Evolutionary conservation across 2,797 vertebrate species (phyloP).

Genomic region (Platalea minor): DNA sequence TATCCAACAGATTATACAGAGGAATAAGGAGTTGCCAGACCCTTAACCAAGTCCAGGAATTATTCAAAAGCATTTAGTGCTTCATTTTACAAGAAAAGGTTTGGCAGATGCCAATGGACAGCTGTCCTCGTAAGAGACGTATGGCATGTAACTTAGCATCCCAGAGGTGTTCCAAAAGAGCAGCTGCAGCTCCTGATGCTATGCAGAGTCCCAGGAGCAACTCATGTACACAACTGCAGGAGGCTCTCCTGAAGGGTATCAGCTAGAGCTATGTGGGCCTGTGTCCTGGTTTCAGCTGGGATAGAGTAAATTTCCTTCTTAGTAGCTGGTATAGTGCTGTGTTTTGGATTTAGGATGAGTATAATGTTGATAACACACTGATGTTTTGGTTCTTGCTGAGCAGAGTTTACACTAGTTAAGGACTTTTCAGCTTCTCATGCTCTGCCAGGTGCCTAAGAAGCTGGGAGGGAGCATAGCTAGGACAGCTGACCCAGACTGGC

Average conservation of each 20-base stretch:
- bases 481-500: too few species aligned
- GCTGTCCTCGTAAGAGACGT: background rate
- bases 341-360: too few species aligned
- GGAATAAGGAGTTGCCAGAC: background rate
- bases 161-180: background rate
- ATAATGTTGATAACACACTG: too few species aligned
- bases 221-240: background rate
- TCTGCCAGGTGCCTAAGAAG: too few species aligned
- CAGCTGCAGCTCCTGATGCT: background rate
- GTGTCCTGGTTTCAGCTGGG: too few species aligned
- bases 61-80: background rate
- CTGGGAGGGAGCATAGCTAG: too few species aligned
- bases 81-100: background rate
- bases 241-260: background rate
- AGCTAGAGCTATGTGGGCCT: background rate
- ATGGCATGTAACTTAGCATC: background rate
- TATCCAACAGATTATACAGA: background rate
- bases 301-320: too few species aligned
- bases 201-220: background rate
- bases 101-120: background rate
- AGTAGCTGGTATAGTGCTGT: too few species aligned
- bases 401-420: too few species aligned
- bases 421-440: too few species aligned
- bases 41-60: background rate
- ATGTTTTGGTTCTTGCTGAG: too few species aligned